Evolutionary conservation across 53 echinoderm and acorn worm species (phyloP), one percentile per base, ranked within the genome.

Genomic region (Patiria pectinifera): DNA sequence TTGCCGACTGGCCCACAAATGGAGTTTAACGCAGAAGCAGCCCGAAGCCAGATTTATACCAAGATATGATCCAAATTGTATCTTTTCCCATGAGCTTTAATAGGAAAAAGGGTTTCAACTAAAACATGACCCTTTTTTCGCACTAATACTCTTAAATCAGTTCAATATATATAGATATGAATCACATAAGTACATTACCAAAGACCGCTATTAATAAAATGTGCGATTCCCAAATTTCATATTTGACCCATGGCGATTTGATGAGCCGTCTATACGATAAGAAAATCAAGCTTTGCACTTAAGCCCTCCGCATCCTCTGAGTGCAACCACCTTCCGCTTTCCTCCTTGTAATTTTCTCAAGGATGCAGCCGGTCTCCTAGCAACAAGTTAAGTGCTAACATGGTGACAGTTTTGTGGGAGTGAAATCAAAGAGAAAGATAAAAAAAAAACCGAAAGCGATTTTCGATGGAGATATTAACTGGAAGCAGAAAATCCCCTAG

Each of bases 191-290:
- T 21, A 19, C 8, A 69, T 85, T 25, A 84, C 21, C 16, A 8
- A 24, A 66, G 63, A 44, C 62, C 21, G 25, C 43, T 45, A 69
- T 85, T 66, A 85, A 69, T 19, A 46, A 62, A 70, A 66, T 85
- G 70, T 45, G 79, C 12, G 79, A 79, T 79, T 79, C 3, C 48
- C 47, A 79, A 79, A 79, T 45, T 59, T 16, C 14, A 82, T 82
- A 82, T 82, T 59, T 82, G 10, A 82, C 83, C 83, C 19, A 22
- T 21, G 83, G 83, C 60, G 83, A 59, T 82, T 82, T 82, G 47
- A 79, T 79, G 8, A 46, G 48, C 24, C 53, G 58, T 21, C 25
- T 59, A 53, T 53, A 24, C 13, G 83, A 82, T 79, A 79, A 79
- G 79, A 25, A 45, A 79, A 43, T 45, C 45, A 66, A 66, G 19